Evolutionary conservation across 2,888 invertebrate genomes (phyloP).

Genomic region (Sinohyriopsis cumingii): DNA sequence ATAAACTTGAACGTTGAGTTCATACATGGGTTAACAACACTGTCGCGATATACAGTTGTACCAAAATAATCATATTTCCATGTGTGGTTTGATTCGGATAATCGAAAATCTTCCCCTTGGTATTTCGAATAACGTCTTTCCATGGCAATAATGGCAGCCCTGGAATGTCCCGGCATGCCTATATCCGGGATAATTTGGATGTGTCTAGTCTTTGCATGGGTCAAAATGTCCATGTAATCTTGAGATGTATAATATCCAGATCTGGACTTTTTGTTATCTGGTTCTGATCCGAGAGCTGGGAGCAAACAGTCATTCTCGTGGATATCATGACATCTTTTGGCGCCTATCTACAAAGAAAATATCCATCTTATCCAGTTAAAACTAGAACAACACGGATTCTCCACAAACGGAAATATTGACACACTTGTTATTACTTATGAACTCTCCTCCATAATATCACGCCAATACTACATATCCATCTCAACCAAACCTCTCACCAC

Average conservation of each 20-base stretch:
- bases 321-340: conserved; percentile 43
- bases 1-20: conserved; percentile 58
- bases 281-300: conserved; percentile 55
- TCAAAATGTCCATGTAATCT: conserved; percentile 54
- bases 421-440: too few species aligned
- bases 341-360: conserved; percentile 22
- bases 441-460: too few species aligned
- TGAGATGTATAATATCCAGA: conserved; percentile 48
- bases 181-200: conserved; percentile 65
- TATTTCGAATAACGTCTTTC: not conserved
- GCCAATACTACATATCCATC: too few species aligned
- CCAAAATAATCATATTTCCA: too few species aligned
- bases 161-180: conserved; percentile 61
- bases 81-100: too few species aligned
- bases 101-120: too few species aligned
- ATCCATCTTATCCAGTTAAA: too few species aligned
- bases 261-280: conserved; percentile 30
- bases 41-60: conserved; percentile 30
- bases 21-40: conserved; percentile 59
- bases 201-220: conserved; percentile 44
- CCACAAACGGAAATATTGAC: too few species aligned
- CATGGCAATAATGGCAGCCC: conserved; percentile 49
- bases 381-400: too few species aligned
- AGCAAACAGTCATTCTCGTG: conserved; percentile 37
- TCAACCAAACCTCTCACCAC: too few species aligned